These are phyloP conservation scores for Cheilosia grossa DNA, from an alignment of 2,888 invertebrate genomes.

Conservation along the genomic window DNA sequence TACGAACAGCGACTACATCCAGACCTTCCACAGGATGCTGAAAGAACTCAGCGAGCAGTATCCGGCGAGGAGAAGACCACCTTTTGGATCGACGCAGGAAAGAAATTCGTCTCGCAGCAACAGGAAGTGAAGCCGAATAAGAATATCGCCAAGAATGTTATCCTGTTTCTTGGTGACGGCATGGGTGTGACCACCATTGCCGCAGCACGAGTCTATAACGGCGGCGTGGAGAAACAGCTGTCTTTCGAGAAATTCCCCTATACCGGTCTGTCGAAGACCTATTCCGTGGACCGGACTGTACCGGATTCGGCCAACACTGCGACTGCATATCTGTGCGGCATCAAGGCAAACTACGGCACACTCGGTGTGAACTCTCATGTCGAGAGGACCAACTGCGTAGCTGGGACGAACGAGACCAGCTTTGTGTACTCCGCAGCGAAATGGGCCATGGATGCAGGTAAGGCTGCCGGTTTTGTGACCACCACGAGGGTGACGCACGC, in stretches of 20 bases:
- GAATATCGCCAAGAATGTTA: constrained; percentile 89
- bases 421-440: constrained; percentile 88
- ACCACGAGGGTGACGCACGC: constrained; percentile 92
- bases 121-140: constrained; percentile 77
- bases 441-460: constrained; percentile 89
- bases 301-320: constrained; percentile 93
- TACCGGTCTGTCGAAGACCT: constrained; percentile 89
- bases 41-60: constrained; percentile 13
- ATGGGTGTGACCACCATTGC: constrained; percentile 93
- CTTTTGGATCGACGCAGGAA: constrained; percentile 79
- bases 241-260: constrained; percentile 91
- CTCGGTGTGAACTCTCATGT: constrained; percentile 90
- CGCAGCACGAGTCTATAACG: constrained; percentile 89
- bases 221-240: constrained; percentile 89
- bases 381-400: constrained; percentile 86
- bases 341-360: constrained; percentile 90
- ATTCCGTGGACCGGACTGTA: constrained; percentile 89
- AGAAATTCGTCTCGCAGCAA: constrained; percentile 79
- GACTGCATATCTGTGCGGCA: constrained; percentile 91
- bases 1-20: constrained; percentile 80
- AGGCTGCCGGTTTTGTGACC: constrained; percentile 88
- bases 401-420: constrained; percentile 84
- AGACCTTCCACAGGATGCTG: constrained; percentile 73
- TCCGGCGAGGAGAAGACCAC: constrained; percentile 78
- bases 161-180: constrained; percentile 94